A percentile compares a stretch with the other conserved stretches of the same genome.
Conservation (phyloP, 1,140 invertebrate genomes). For the Tetramorium simillimum region DNA sequence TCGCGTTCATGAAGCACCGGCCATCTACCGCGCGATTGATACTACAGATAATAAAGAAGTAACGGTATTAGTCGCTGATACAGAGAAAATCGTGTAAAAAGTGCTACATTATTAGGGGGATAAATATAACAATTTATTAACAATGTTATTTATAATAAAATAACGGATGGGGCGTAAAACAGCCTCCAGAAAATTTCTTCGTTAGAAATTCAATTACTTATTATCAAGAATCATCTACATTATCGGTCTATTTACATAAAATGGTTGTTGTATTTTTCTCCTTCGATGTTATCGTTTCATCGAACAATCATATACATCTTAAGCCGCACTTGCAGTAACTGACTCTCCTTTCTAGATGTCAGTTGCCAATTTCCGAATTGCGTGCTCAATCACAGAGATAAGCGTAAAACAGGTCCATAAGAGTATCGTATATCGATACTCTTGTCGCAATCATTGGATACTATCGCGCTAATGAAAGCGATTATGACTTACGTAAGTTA, state of each 20-base stretch:
- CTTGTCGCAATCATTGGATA: slow-evolving; percentile 32
- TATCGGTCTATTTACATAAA: slow-evolving; percentile 8
- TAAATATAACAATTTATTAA: background rate
- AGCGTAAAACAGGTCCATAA: slow-evolving; percentile 3
- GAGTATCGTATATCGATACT: background rate
- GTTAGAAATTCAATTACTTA: slow-evolving; percentile 2
- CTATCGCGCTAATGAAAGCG: slow-evolving; percentile 48
- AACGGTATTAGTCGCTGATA: slow-evolving; percentile 9
- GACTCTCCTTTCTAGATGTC: slow-evolving; percentile 6
- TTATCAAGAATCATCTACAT: background rate
- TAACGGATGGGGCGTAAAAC: background rate
- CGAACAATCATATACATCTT: background rate
- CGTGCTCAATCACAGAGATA: slow-evolving; percentile 46
- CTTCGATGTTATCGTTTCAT: slow-evolving; percentile 8
- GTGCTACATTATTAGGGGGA: background rate
- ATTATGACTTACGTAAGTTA: slow-evolving; percentile 61
- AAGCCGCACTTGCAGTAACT: background rate
- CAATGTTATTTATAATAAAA: background rate
- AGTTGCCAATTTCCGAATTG: slow-evolving; percentile 48
- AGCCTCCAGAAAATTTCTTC: background rate
- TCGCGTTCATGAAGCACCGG: background rate
- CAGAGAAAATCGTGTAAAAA: background rate
- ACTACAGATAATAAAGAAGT: background rate
- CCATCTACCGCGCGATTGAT: slow-evolving; percentile 28
- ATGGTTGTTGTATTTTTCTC: background rate